A percentile compares a stretch with the other conserved stretches of the same genome.
Conservation (phyloP, 2,113 vertebrate genomes). For the Pteronura brasiliensis region DNA sequence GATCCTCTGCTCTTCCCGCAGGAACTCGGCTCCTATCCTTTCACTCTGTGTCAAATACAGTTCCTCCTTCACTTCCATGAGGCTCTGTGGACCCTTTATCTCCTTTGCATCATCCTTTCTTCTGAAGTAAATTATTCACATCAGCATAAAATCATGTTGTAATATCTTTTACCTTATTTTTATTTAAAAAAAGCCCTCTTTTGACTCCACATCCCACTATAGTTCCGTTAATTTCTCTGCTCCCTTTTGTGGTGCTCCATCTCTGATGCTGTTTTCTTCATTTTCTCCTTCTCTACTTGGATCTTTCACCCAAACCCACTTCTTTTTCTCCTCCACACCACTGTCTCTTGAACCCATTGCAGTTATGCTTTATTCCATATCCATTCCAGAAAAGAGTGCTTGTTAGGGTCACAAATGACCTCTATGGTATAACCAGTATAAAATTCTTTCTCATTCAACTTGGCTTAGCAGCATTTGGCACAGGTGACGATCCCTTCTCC, state of each 20-base stretch:
- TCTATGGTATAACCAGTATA: background rate
- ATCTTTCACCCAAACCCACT: background rate
- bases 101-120: background rate
- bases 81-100: background rate
- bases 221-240: background rate
- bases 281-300: background rate
- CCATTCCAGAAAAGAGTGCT: background rate
- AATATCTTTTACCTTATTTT: background rate
- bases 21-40: accelerated
- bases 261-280: background rate
- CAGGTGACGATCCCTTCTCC: background rate
- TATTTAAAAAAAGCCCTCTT: background rate
- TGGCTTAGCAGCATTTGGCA: background rate
- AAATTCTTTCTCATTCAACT: background rate
- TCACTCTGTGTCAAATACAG: accelerated
- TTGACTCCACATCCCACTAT: accelerated
- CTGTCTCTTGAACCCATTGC: background rate
- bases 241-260: no score
- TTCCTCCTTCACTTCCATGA: background rate
- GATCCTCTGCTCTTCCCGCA: background rate
- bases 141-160: background rate
- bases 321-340: background rate
- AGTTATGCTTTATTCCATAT: background rate
- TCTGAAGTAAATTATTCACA: background rate
- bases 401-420: background rate